phyloP scores from a whole-genome alignment of 2,888 invertebrate species.

The Stegophylla sp. region DNA sequence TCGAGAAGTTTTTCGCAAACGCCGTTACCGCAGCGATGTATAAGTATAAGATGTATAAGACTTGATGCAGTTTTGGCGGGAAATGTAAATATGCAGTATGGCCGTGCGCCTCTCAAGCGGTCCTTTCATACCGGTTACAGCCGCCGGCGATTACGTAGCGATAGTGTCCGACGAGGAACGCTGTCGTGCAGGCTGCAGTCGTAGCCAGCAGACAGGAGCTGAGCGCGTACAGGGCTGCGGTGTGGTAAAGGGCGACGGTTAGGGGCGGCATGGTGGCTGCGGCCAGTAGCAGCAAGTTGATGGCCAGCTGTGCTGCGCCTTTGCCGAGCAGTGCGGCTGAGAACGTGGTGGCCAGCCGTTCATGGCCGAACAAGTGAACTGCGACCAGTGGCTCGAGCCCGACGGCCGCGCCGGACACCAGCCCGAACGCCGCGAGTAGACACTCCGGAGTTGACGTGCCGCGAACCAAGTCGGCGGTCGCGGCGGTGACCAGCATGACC shows the following conservation, averaged over 20 bases:
- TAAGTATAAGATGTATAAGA: background rate
- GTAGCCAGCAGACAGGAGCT: background rate
- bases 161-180: background rate
- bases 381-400: conserved; percentile 30
- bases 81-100: too few species aligned
- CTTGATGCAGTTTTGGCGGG: background rate
- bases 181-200: background rate
- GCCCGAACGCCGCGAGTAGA: background rate
- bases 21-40: background rate
- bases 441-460: background rate
- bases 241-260: background rate
- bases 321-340: conserved; percentile 23
- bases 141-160: background rate
- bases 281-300: conserved; percentile 18
- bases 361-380: conserved; percentile 22
- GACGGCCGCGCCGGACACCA: conserved; percentile 24
- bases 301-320: conserved; percentile 24
- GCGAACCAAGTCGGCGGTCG: background rate
- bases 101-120: too few species aligned
- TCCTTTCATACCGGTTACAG: conserved; percentile 1
- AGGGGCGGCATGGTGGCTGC: background rate
- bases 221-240: conserved; percentile 2
- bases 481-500: background rate
- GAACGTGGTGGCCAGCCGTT: conserved; percentile 5
- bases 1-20: too few species aligned